Evolutionary conservation across 2,888 invertebrate species (phyloP).

Genomic region (Halictus ligatus): DNA sequence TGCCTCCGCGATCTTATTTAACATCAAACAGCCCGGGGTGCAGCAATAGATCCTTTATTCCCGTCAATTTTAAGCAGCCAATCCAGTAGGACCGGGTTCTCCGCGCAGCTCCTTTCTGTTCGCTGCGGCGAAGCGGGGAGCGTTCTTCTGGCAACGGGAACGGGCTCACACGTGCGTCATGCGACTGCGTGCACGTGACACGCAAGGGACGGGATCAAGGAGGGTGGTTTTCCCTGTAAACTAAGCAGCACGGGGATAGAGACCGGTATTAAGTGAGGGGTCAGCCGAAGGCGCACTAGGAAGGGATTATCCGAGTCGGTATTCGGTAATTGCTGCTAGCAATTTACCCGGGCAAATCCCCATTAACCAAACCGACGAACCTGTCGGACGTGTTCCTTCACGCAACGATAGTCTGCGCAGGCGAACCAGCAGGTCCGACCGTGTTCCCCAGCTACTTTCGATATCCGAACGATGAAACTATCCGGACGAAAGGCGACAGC

Average conservation of each 20-base stretch:
- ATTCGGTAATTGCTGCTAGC: constrained; percentile 81
- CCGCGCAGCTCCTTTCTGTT: constrained; percentile 18
- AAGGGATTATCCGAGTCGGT: constrained; percentile 77
- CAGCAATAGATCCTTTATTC: not conserved
- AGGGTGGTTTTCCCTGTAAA: constrained; percentile 72
- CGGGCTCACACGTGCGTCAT: constrained; percentile 74
- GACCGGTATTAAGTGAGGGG: constrained; percentile 67
- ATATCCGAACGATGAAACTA: constrained; percentile 44
- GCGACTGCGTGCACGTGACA: constrained; percentile 79
- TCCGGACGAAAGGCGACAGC: constrained; percentile 33
- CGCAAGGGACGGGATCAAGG: constrained; percentile 67
- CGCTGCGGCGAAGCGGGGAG: not conserved
- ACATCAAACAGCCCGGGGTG: not conserved
- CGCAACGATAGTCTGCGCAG: constrained; percentile 33
- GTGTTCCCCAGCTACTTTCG: constrained; percentile 27
- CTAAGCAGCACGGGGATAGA: constrained; percentile 67
- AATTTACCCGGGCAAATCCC: constrained; percentile 80
- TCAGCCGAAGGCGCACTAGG: constrained; percentile 69
- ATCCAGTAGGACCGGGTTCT: constrained; percentile 26
- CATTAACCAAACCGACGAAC: constrained; percentile 74
- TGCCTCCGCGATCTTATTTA: not conserved
- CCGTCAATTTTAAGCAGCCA: not conserved
- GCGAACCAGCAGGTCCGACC: not conserved
- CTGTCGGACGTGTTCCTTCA: constrained; percentile 61
- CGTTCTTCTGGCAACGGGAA: constrained; percentile 51